Evolutionary conservation across 2,888 invertebrate species (phyloP), one percentile per base, ranked within the genome.

Genomic region (Spatulosminthurus flaviceps): DNA sequence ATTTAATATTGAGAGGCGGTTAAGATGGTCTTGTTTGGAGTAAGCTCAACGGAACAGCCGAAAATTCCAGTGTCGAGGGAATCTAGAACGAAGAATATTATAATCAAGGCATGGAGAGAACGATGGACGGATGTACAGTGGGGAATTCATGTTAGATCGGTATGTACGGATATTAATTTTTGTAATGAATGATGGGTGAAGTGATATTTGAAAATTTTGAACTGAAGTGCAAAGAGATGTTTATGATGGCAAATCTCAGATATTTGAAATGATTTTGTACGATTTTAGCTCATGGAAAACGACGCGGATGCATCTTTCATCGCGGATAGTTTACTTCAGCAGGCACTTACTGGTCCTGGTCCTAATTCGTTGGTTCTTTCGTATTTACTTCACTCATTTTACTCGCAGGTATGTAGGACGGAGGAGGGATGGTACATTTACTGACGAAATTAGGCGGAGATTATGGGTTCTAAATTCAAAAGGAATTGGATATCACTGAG

Each of bases 141-240:
- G 97, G 96, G 96, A 60, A 96, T 96, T 84, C 95, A 96, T 86
- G 95, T 97, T 78, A 97, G 97, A 90, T 94, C 94, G n/a, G 94
- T 92, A 86, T 88, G 88, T 85, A 74, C 7, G 11, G 69, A 22
- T 7, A 69, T n/a, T 7, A 70, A 5, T 70, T 70, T 29, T 13
- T n/a, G n/a, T n/a, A n/a, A n/a, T n/a, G n/a, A n/a, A n/a, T n/a
- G n/a, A n/a, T n/a, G n/a, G n/a, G n/a, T n/a, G n/a, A n/a, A n/a
- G n/a, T n/a, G n/a, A n/a, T n/a, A n/a, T n/a, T n/a, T n/a, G n/a
- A n/a, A n/a, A n/a, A n/a, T n/a, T n/a, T n/a, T 66, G 34, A 34
- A 51, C 9, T 51, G 51, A 51, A 19, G 51, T 19, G n/a, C n/a
- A n/a, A n/a, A n/a, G n/a, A n/a, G n/a, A n/a, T 51, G n/a, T 4